Conservation (phyloP, 2,113 vertebrate genomes). For the Alligator mississippiensis region DNA sequence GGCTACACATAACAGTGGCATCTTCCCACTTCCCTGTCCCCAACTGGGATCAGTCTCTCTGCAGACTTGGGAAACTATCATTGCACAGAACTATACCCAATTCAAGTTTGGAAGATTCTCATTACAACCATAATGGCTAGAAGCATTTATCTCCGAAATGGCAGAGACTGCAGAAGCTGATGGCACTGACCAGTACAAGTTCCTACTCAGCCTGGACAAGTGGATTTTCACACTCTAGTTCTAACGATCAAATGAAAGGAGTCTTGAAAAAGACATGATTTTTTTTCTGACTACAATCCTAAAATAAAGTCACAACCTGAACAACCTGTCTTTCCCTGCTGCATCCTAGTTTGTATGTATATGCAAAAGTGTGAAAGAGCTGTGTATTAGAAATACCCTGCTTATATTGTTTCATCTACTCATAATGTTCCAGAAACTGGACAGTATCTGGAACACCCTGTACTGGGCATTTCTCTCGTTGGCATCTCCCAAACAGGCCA, state of each 20-base stretch:
- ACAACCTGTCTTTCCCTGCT: not conserved
- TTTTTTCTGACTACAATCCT: not conserved
- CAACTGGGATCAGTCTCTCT: not conserved
- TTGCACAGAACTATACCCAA: not conserved
- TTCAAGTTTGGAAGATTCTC: not conserved
- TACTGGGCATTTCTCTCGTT: not conserved
- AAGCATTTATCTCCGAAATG: not conserved
- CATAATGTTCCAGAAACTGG: not conserved
- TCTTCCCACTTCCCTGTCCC: fast-evolving
- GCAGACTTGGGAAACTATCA: not conserved
- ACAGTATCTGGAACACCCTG: not conserved
- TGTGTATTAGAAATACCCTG: not conserved
- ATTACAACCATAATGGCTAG: not conserved
- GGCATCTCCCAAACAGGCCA: not conserved
- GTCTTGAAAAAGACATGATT: not conserved
- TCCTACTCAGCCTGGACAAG: fast-evolving
- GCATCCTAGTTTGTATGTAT: not conserved
- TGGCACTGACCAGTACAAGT: not conserved
- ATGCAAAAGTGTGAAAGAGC: not conserved
- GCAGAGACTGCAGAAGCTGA: not conserved
- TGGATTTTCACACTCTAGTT: not conserved
- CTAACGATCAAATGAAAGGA: not conserved
- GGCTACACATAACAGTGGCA: not conserved
- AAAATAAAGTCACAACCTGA: not conserved
- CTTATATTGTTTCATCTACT: not conserved